These are phyloP conservation scores for Caenorhabditis afra DNA, from an alignment of 2,888 invertebrate species.

Conservation along the genomic window DNA sequence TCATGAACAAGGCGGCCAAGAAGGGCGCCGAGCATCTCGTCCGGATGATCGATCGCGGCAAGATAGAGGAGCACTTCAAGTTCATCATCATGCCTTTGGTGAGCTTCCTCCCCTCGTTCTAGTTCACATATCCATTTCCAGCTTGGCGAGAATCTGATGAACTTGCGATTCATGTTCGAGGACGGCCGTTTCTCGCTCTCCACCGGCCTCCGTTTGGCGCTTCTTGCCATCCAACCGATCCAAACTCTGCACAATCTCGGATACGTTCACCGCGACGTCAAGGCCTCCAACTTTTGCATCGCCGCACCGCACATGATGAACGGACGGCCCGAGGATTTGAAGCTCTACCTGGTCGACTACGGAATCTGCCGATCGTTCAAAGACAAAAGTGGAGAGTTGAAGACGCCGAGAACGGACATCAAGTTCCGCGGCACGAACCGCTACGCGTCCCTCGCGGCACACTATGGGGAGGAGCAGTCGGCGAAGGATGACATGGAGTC, in stretches of 20 bases:
- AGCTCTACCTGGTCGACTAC: constrained; percentile 76
- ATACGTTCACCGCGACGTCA: constrained; percentile 76
- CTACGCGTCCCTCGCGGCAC: constrained; percentile 78
- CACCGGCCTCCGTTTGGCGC: constrained; percentile 73
- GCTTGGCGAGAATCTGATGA: constrained; percentile 78
- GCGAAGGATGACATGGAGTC: constrained; percentile 79
- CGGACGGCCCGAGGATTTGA: constrained; percentile 53
- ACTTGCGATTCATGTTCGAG: constrained; percentile 74
- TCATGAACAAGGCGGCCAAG: constrained; percentile 74
- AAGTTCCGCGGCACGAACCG: constrained; percentile 75
- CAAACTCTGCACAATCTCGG: constrained; percentile 75
- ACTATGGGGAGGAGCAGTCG: constrained; percentile 76
- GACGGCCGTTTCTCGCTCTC: constrained; percentile 78
- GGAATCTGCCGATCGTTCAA: constrained; percentile 75
- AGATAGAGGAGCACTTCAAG: constrained; percentile 75
- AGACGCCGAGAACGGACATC: constrained; percentile 64
- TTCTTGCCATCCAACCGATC: constrained; percentile 73
- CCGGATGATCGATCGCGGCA: constrained; percentile 77
- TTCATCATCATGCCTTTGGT: constrained; percentile 72
- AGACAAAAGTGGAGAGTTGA: constrained; percentile 68
- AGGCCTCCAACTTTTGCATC: constrained; percentile 75
- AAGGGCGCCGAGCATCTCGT: constrained; percentile 66
- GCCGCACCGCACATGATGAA: constrained; percentile 38
- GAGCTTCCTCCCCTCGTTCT: constrained; percentile 1
- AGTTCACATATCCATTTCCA: constrained; percentile 46